These are phyloP conservation scores for Hirtodrosophila trivittata DNA, from an alignment of 2,888 invertebrate genomes.

Conservation along the genomic window DNA sequence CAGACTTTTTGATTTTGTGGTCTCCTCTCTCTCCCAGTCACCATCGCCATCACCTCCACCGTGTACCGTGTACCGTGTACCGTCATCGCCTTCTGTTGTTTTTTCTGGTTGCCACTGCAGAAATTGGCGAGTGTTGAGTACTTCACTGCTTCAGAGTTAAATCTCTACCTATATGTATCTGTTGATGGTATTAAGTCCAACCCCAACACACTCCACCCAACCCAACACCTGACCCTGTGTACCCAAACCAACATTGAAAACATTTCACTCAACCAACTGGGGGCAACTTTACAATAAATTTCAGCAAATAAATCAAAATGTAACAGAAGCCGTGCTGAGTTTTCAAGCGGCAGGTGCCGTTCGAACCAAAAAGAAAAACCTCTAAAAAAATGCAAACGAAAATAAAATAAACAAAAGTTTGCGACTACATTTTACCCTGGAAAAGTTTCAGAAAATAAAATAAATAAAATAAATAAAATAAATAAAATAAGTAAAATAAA, in stretches of 20 bases:
- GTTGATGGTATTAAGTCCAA: constrained; percentile 28
- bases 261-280: constrained; percentile 51
- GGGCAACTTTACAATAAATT: constrained; percentile 74
- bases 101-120: background rate
- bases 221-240: background rate
- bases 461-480: background rate
- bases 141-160: constrained; percentile 25
- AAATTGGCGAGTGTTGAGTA: constrained; percentile 45
- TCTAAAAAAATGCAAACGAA: background rate
- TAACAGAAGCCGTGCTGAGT: constrained; percentile 71
- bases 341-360: constrained; percentile 71
- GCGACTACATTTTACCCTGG: no score
- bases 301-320: constrained; percentile 78
- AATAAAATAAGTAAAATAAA: no score
- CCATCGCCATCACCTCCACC: constrained; percentile 2
- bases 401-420: no score
- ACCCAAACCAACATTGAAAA: constrained; percentile 28
- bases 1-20: constrained; percentile 63
- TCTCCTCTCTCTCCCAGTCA: constrained; percentile 25
- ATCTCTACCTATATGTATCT: constrained; percentile 37
- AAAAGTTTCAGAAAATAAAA: no score
- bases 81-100: no score
- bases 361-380: constrained; percentile 11
- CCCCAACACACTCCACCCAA: background rate
- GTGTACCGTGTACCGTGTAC: no score